Percentiles rank a stretch among this genome's conserved stretches.
Evolutionary conservation across 1,140 invertebrate species (phyloP).

Genomic region (Spodoptera litura): DNA sequence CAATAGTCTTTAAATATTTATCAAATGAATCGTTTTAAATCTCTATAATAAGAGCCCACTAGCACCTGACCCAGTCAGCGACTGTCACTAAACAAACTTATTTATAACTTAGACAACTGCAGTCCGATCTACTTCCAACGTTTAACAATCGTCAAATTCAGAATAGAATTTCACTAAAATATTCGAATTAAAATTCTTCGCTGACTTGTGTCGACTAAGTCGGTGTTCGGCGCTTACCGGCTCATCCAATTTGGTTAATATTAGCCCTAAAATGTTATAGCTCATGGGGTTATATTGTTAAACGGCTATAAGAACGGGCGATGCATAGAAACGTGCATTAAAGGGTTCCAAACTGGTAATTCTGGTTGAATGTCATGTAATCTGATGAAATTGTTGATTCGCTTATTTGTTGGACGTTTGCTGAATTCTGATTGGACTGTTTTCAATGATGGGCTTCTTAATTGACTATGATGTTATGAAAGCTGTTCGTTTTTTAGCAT

Average conservation of each 20-base stretch:
- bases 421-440: constrained; percentile 15
- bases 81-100: too few species aligned
- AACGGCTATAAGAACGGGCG: neutral
- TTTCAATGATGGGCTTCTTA: neutral
- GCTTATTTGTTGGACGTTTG: constrained; percentile 1
- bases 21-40: too few species aligned
- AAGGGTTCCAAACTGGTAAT: constrained; percentile 23
- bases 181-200: too few species aligned
- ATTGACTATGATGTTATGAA: too few species aligned
- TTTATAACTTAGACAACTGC: too few species aligned
- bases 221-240: neutral
- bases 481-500: too few species aligned
- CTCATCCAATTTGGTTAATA: constrained; percentile 37
- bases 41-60: too few species aligned
- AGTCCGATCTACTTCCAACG: too few species aligned
- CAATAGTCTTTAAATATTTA: too few species aligned
- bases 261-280: constrained; percentile 33
- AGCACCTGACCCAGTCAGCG: too few species aligned
- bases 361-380: constrained; percentile 20
- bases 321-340: constrained; percentile 32
- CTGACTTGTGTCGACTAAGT: neutral
- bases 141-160: too few species aligned
- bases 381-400: constrained; percentile 30
- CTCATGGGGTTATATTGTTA: constrained; percentile 32
- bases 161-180: too few species aligned